Conservation (phyloP, 2,888 invertebrate genomes). For the Tinea pellionella region DNA sequence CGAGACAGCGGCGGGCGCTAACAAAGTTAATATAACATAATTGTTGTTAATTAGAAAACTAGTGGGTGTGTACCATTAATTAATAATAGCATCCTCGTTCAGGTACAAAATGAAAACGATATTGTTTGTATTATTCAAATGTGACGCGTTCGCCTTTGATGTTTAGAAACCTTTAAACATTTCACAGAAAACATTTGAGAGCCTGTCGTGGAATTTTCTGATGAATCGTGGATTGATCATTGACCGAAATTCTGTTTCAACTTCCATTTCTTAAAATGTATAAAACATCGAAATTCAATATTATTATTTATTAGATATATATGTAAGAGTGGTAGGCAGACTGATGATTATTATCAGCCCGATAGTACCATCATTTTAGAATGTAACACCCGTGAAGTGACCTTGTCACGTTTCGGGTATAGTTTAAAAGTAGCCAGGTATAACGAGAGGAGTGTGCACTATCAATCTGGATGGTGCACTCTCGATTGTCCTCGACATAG, state of each 20-base stretch:
- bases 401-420: too few relatives aligned
- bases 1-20: not conserved
- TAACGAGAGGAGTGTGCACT: too few relatives aligned
- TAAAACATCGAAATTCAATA: not conserved
- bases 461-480: too few relatives aligned
- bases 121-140: not conserved
- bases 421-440: too few relatives aligned
- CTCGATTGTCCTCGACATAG: too few relatives aligned
- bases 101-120: not conserved
- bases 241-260: not conserved
- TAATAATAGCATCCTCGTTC: not conserved
- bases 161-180: not conserved
- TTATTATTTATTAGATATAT: not conserved
- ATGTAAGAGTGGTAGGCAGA: too few relatives aligned
- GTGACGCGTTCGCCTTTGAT: not conserved
- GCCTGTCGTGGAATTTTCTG: not conserved
- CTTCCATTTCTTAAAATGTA: not conserved
- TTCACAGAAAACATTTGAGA: not conserved
- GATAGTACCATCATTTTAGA: too few relatives aligned
- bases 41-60: not conserved
- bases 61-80: not conserved
- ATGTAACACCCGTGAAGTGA: too few relatives aligned
- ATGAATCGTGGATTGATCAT: not conserved
- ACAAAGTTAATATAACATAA: not conserved
- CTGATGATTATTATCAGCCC: too few relatives aligned